Percentiles rank a stretch among this genome's conserved stretches.
Evolutionary conservation across 2,888 invertebrate genomes (phyloP).

Genomic region (Cordilura impudica): DNA sequence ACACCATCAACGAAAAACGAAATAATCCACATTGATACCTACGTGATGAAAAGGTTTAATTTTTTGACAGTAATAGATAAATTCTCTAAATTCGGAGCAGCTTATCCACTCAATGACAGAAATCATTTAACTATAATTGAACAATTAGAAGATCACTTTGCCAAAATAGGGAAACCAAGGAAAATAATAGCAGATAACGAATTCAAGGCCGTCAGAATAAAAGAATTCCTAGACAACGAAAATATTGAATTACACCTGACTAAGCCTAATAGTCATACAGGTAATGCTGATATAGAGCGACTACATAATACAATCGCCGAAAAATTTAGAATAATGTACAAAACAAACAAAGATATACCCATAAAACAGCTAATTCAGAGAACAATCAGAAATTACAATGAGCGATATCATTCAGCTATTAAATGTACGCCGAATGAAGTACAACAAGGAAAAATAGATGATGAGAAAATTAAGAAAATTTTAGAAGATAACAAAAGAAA

Average conservation of each 20-base stretch:
- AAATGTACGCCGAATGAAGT: constrained; percentile 18
- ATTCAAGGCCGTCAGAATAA: constrained; percentile 48
- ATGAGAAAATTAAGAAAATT: constrained; percentile 19
- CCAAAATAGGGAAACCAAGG: constrained; percentile 51
- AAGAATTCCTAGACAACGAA: constrained; percentile 51
- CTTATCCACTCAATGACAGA: constrained; percentile 38
- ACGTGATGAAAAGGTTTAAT: constrained; percentile 28
- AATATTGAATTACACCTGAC: constrained; percentile 57
- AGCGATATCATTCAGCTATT: constrained; percentile 22
- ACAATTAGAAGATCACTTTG: constrained; percentile 39
- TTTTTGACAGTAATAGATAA: constrained; percentile 56
- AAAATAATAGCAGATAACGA: constrained; percentile 55
- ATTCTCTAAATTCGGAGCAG: constrained; percentile 54
- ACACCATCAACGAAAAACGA: constrained; percentile 48
- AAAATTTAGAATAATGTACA: constrained; percentile 54
- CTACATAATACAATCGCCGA: constrained; percentile 51
- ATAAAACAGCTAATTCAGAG: constrained; percentile 45
- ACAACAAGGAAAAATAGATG: not conserved
- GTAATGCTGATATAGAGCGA: constrained; percentile 59
- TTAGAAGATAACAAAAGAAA: constrained; percentile 36
- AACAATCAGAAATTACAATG: constrained; percentile 39
- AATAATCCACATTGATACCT: constrained; percentile 57
- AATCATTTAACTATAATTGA: no score
- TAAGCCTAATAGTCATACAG: constrained; percentile 61
- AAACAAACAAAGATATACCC: constrained; percentile 39